Evolutionary conservation across 2,113 vertebrate species (phyloP).

Genomic region (Bothrops jararaca): DNA sequence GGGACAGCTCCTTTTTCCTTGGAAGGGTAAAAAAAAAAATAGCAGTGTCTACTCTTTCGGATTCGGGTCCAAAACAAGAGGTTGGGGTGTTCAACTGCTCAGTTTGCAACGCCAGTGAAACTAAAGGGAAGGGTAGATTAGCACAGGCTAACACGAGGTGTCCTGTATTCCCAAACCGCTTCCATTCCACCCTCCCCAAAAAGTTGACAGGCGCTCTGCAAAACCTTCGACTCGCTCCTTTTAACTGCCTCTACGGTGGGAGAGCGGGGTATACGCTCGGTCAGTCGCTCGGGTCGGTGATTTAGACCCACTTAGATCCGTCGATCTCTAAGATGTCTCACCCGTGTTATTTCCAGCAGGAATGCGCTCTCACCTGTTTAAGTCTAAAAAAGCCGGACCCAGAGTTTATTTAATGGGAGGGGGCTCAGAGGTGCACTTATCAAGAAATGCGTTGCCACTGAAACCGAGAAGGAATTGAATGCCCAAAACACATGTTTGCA

Average conservation of each 20-base stretch:
- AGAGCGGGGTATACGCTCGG: not conserved
- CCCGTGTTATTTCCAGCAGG: not conserved
- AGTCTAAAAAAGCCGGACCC: not conserved
- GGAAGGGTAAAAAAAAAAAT: not conserved
- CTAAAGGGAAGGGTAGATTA: not conserved
- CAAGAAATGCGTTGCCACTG: not conserved
- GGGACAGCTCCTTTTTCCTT: not conserved
- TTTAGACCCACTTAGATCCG: not conserved
- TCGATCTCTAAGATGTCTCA: not conserved
- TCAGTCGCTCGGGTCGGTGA: too few species aligned
- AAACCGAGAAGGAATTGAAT: not conserved
- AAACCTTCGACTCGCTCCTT: not conserved
- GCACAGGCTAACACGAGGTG: not conserved
- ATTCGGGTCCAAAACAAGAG: conserved; percentile 13
- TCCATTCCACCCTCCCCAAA: not conserved
- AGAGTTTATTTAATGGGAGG: not conserved
- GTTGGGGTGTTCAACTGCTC: not conserved
- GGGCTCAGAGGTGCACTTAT: not conserved
- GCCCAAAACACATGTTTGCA: not conserved
- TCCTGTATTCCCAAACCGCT: not conserved
- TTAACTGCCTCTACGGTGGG: not conserved
- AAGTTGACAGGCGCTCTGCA: conserved; percentile 8
- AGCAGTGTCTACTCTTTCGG: not conserved
- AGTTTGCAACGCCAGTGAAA: not conserved
- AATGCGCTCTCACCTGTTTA: not conserved